Evolutionary conservation across 2,113 vertebrate genomes (phyloP).

Genomic region (Garra rufa): DNA sequence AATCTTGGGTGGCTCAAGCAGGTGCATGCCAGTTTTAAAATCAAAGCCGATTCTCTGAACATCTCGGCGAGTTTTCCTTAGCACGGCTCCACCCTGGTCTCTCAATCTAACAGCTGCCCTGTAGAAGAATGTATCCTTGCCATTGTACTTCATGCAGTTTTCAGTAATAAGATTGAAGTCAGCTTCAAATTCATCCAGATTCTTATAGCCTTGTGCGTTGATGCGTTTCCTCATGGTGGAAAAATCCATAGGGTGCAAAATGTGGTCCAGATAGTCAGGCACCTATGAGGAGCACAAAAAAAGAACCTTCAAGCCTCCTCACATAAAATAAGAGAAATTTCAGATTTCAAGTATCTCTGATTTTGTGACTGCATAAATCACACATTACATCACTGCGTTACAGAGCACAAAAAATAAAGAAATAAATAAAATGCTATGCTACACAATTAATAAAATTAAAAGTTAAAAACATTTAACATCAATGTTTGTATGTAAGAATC

Average conservation of each 20-base stretch:
- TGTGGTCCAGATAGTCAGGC: constrained; percentile 95
- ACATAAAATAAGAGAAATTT: not conserved
- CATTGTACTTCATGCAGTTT: constrained; percentile 98
- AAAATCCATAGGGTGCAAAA: constrained; percentile 96
- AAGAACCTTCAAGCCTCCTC: not conserved
- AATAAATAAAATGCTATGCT: too few relatives aligned
- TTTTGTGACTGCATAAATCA: too few relatives aligned
- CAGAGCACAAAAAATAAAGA: too few relatives aligned
- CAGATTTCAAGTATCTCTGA: too few relatives aligned
- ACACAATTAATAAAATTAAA: too few relatives aligned
- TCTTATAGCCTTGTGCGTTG: constrained; percentile 87
- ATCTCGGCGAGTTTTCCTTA: constrained; percentile 88
- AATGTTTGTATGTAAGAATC: too few relatives aligned
- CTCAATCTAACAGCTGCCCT: constrained; percentile 89
- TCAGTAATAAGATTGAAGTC: constrained; percentile 94
- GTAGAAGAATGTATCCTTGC: constrained; percentile 96
- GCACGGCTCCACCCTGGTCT: constrained; percentile 91
- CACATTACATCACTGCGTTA: too few relatives aligned
- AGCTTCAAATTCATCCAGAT: constrained; percentile 88
- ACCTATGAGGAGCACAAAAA: constrained; percentile 77
- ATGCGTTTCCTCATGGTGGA: constrained; percentile 90
- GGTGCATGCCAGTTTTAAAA: constrained; percentile 88
- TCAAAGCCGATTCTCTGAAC: constrained; percentile 89
- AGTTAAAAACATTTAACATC: too few relatives aligned
- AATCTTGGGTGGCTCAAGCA: constrained; percentile 83